Evolutionary conservation across 2,888 invertebrate genomes (phyloP).

Genomic region (Vandiemenella viatica): DNA sequence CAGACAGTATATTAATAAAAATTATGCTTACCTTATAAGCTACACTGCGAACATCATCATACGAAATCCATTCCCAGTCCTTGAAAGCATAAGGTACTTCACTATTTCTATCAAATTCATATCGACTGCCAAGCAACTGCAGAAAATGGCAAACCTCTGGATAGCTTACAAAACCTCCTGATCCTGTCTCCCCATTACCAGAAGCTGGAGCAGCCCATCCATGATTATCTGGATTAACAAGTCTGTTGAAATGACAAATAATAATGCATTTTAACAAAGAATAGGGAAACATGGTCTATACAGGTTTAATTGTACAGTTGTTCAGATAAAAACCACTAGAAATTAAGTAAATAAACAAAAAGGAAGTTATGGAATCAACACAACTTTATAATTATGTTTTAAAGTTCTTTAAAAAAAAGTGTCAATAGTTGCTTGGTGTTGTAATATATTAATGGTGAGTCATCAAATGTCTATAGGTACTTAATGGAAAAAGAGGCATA

Average conservation of each 20-base stretch:
- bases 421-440: too few species aligned
- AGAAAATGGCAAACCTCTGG: conserved; percentile 53
- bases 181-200: conserved; percentile 51
- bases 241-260: conserved; percentile 26
- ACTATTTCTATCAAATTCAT: conserved; percentile 48
- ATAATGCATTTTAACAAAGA: not conserved
- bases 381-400: not conserved
- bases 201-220: conserved; percentile 53
- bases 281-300: not conserved
- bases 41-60: conserved; percentile 56
- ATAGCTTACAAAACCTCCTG: conserved; percentile 53
- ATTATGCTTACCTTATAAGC: conserved; percentile 53
- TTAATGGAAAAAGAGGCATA: not conserved
- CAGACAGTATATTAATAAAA: too few species aligned
- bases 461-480: not conserved
- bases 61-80: conserved; percentile 66
- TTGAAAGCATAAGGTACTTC: conserved; percentile 63
- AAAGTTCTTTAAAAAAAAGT: too few species aligned
- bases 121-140: conserved; percentile 33
- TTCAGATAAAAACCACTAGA: not conserved
- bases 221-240: conserved; percentile 51
- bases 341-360: not conserved
- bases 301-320: not conserved
- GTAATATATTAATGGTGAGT: too few species aligned
- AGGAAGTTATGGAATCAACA: not conserved